Conservation (phyloP, 2,113 vertebrate species). For the Phainopepla nitens region DNA sequence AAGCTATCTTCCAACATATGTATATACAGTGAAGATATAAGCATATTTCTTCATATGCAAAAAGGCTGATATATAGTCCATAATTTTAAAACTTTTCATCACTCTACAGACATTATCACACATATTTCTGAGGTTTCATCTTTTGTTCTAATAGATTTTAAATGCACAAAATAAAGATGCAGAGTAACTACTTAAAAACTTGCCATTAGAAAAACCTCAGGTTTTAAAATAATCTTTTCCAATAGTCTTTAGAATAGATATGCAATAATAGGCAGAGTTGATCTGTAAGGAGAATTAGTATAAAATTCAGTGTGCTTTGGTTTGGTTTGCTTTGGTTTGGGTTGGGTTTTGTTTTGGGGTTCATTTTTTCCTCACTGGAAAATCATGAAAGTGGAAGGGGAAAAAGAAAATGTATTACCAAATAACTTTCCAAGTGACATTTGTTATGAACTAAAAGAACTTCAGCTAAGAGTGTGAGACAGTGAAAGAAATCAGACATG, state of each 20-base stretch:
- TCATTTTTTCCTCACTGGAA: background rate
- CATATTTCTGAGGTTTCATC: background rate
- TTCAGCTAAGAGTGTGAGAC: background rate
- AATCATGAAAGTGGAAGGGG: background rate
- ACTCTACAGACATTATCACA: background rate
- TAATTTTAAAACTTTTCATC: background rate
- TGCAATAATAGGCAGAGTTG: background rate
- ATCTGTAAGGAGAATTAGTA: background rate
- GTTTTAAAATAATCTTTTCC: background rate
- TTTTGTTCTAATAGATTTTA: background rate
- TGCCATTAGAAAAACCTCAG: fast-evolving
- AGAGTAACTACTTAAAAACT: background rate
- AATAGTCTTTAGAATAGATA: background rate
- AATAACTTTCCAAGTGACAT: background rate
- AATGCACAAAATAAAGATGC: background rate
- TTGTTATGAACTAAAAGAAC: background rate
- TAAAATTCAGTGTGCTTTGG: background rate
- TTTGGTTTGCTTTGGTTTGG: background rate
- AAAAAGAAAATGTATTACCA: background rate
- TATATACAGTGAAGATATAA: background rate
- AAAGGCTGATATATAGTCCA: background rate
- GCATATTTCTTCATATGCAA: background rate
- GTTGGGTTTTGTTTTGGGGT: background rate
- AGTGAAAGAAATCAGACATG: background rate
- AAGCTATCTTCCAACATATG: background rate